A percentile compares a stretch with the other conserved stretches of the same genome.
phyloP scores from a whole-genome alignment of 2,113 vertebrate genomes.

The Sakesphorus luctuosus region DNA sequence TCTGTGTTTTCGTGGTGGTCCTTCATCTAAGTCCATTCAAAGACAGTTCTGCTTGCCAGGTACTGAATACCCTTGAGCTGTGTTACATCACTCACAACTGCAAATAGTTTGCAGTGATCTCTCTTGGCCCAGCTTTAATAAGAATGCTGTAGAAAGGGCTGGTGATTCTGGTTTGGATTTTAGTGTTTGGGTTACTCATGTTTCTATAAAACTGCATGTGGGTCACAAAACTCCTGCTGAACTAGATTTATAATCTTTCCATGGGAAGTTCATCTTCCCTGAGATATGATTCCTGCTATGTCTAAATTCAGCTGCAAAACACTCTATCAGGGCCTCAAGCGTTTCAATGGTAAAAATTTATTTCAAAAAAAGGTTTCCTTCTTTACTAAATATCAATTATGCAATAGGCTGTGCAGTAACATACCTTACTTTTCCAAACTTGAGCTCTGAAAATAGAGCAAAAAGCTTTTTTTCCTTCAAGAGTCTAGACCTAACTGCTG shows the following conservation, averaged over 20 bases:
- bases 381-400: background rate
- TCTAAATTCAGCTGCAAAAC: background rate
- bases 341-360: background rate
- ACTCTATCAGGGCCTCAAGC: background rate
- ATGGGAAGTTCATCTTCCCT: background rate
- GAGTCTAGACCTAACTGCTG: background rate
- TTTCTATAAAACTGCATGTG: background rate
- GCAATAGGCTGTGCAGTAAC: background rate
- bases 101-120: slow-evolving; percentile 58
- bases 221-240: background rate
- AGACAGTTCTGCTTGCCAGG: slow-evolving; percentile 18
- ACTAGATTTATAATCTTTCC: background rate
- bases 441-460: background rate
- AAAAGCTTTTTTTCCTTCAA: background rate
- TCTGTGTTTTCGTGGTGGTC: slow-evolving; percentile 52
- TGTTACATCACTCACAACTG: slow-evolving; percentile 67
- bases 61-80: slow-evolving; percentile 49
- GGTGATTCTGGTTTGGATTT: slow-evolving; percentile 66
- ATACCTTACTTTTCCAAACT: background rate
- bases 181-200: slow-evolving; percentile 55
- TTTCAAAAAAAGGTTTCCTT: background rate
- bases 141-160: background rate
- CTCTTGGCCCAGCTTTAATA: slow-evolving; percentile 52
- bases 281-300: background rate
- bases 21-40: slow-evolving; percentile 13